Evolutionary conservation across 2,888 invertebrate species (phyloP).

Genomic region (Erpobdella octoculata): DNA sequence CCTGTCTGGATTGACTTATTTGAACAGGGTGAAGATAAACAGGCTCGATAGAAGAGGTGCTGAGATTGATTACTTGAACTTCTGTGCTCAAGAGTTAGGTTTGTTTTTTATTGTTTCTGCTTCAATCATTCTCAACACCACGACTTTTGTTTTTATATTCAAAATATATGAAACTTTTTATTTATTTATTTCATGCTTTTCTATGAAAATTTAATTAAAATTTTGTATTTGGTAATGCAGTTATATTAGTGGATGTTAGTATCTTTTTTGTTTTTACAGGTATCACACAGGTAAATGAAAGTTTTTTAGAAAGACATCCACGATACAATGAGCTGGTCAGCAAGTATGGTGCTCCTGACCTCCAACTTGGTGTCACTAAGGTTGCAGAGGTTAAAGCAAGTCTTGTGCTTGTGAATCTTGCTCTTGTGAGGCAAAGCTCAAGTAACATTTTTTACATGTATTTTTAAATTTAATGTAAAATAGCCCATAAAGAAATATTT

Average conservation of each 20-base stretch:
- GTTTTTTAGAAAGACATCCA: constrained; percentile 60
- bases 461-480: too few species aligned
- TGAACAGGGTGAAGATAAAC: constrained; percentile 44
- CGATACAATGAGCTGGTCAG: constrained; percentile 66
- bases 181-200: neutral
- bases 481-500: too few species aligned
- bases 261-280: too few species aligned
- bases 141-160: neutral
- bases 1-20: constrained; percentile 63
- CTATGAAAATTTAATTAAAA: too few species aligned
- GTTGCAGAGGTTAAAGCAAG: constrained; percentile 43
- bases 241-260: too few species aligned
- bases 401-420: neutral
- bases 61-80: constrained; percentile 82
- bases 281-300: constrained; percentile 19
- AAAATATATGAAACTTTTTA: neutral
- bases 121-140: neutral
- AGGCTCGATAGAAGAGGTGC: constrained; percentile 70
- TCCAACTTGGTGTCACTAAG: constrained; percentile 59
- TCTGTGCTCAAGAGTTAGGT: constrained; percentile 58
- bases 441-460: too few species aligned
- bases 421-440: neutral
- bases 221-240: neutral
- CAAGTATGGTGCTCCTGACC: constrained; percentile 74
- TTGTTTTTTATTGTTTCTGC: neutral